Conservation (phyloP, 2,888 invertebrate genomes). For the Aphrophora alni region DNA sequence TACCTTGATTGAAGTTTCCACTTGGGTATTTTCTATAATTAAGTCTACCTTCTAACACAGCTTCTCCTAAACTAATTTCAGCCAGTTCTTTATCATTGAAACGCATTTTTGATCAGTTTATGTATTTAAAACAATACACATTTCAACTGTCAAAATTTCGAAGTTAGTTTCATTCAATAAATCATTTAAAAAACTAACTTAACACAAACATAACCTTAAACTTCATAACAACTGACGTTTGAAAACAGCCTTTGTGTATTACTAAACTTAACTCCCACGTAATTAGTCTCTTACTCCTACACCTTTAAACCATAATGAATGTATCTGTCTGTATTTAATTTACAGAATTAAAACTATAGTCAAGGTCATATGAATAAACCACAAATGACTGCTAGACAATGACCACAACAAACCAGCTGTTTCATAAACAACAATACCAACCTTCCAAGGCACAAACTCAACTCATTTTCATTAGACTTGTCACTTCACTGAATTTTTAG, state of each 20-base stretch:
- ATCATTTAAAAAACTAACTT: background rate
- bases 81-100: slow-evolving; percentile 74
- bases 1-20: slow-evolving; percentile 52
- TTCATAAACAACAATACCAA: background rate
- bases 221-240: too few relatives aligned
- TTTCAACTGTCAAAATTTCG: background rate
- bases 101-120: slow-evolving; percentile 63
- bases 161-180: background rate
- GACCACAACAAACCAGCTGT: background rate
- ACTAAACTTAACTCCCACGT: too few relatives aligned
- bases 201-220: background rate
- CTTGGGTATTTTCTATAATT: slow-evolving; percentile 66
- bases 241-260: too few relatives aligned
- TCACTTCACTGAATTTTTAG: too few relatives aligned
- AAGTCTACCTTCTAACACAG: slow-evolving; percentile 73
- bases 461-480: background rate
- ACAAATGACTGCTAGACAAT: background rate
- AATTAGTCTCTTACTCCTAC: too few relatives aligned
- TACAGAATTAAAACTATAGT: background rate
- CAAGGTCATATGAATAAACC: background rate
- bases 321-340: background rate
- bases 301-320: background rate
- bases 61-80: slow-evolving; percentile 65
- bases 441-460: background rate
- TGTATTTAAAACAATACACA: background rate